A percentile compares a stretch with the other conserved stretches of the same genome.
phyloP scores from a whole-genome alignment of 2,113 vertebrate genomes.

The Polyodon spathula region DNA sequence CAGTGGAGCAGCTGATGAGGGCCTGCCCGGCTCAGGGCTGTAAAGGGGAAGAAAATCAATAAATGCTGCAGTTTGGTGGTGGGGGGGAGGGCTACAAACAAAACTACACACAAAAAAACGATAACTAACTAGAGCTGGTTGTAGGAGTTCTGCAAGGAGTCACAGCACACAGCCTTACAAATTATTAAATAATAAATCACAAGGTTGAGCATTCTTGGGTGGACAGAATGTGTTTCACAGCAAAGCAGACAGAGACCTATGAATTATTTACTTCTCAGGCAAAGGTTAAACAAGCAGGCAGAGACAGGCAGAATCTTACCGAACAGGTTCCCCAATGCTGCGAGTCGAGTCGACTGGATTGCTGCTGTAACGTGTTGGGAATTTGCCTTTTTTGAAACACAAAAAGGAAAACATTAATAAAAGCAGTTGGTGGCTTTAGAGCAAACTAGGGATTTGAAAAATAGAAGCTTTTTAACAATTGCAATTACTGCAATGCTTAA shows the following conservation, averaged over 20 bases:
- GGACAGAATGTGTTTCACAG: constrained; percentile 80
- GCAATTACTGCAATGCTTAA: too few species aligned
- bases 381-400: constrained; percentile 9
- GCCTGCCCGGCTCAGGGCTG: constrained; percentile 64
- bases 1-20: constrained; percentile 66
- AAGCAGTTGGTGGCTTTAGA: constrained; percentile 30
- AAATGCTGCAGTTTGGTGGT: constrained; percentile 68
- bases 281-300: constrained; percentile 76
- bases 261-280: constrained; percentile 78
- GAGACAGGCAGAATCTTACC: constrained; percentile 67
- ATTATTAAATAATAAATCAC: constrained; percentile 92
- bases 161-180: constrained; percentile 73
- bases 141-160: constrained; percentile 77
- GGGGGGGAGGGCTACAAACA: constrained; percentile 30
- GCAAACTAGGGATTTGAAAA: constrained; percentile 1
- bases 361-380: constrained; percentile 29
- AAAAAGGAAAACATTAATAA: constrained; percentile 42
- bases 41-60: constrained; percentile 67
- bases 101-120: constrained; percentile 61
- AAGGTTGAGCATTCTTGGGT: constrained; percentile 75
- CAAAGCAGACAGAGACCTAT: constrained; percentile 72
- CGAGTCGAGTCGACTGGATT: constrained; percentile 7
- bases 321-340: constrained; percentile 62
- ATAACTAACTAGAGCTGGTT: constrained; percentile 81
- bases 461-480: background rate